Conservation (phyloP, 2,797 vertebrate genomes). For the Hipposideros larvatus region DNA sequence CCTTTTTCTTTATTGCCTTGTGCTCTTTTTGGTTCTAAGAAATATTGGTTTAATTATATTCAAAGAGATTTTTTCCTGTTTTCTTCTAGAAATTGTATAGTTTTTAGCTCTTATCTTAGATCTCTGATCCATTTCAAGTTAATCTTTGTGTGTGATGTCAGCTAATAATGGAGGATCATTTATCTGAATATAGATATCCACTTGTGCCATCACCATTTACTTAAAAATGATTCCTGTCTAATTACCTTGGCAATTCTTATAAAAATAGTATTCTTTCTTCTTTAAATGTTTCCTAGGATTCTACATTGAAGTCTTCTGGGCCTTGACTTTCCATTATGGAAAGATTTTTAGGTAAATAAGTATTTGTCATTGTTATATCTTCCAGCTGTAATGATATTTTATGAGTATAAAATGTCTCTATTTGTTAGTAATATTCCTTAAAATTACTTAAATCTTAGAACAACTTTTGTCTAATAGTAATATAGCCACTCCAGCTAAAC, state of each 20-base stretch:
- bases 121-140: not conserved
- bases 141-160: not conserved
- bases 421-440: not conserved
- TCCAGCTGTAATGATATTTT: not conserved
- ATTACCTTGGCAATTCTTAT: not conserved
- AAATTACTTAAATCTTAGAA: not conserved
- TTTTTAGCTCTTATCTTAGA: not conserved
- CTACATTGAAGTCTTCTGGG: not conserved
- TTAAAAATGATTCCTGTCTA: not conserved
- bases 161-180: not conserved
- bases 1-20: not conserved
- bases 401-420: not conserved
- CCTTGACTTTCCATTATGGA: not conserved
- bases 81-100: not conserved
- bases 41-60: not conserved
- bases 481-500: not conserved
- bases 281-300: not conserved
- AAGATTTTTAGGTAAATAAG: not conserved
- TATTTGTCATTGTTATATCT: not conserved
- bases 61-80: not conserved
- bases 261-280: not conserved
- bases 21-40: not conserved
- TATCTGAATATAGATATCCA: not conserved
- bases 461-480: not conserved
- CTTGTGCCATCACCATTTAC: not conserved